These are phyloP conservation scores for Psittacula derbiana DNA, from an alignment of 2,797 vertebrate genomes.

Conservation along the genomic window DNA sequence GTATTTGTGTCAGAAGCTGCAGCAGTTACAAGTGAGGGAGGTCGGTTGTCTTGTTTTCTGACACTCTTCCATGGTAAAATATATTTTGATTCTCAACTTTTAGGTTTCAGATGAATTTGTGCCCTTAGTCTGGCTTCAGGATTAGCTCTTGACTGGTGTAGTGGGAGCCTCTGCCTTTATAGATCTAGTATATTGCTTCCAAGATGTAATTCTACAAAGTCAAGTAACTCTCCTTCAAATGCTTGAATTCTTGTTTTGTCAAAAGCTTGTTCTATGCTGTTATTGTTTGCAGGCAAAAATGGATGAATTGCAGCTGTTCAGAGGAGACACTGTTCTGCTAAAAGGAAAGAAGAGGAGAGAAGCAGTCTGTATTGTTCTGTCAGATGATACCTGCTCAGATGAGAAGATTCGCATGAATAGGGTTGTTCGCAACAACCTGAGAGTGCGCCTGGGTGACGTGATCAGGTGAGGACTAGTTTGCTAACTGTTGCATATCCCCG, in stretches of 20 bases:
- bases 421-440: conserved; percentile 95
- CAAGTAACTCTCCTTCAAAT: not conserved
- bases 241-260: not conserved
- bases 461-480: conserved; percentile 83
- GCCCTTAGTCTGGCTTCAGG: not conserved
- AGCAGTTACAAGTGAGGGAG: not conserved
- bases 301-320: conserved; percentile 96
- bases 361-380: conserved; percentile 95
- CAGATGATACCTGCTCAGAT: conserved; percentile 95
- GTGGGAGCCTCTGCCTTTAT: not conserved
- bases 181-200: not conserved
- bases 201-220: not conserved
- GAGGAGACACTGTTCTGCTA: conserved; percentile 94
- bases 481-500: not conserved
- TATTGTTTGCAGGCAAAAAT: conserved; percentile 86
- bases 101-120: not conserved
- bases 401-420: conserved; percentile 99
- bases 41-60: not conserved
- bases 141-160: not conserved
- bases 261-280: not conserved
- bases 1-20: not conserved
- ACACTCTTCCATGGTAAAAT: not conserved
- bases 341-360: conserved; percentile 97
- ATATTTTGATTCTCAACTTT: not conserved
- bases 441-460: conserved; percentile 93